These are phyloP conservation scores for Tamandua tetradactyla DNA, from an alignment of 2,797 vertebrate genomes.

Conservation along the genomic window DNA sequence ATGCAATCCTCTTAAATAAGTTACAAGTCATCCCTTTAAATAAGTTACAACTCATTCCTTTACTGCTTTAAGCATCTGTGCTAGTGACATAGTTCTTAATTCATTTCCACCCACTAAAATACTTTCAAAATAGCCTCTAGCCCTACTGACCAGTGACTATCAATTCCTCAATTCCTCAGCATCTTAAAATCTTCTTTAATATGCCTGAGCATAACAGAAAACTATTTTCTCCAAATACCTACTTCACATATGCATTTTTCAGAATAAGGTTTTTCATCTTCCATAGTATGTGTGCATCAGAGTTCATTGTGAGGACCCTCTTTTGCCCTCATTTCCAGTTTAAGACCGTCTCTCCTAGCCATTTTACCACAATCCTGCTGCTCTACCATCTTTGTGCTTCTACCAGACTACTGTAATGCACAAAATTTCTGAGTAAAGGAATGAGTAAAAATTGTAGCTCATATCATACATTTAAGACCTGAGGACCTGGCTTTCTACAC, in stretches of 20 bases:
- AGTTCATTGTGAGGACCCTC: neutral
- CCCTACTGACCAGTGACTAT: neutral
- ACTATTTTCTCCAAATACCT: neutral
- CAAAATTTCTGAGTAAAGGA: neutral
- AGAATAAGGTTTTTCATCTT: neutral
- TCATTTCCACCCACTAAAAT: neutral
- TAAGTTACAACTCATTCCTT: neutral
- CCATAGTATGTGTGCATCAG: no score
- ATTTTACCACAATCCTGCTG: neutral
- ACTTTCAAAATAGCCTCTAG: neutral
- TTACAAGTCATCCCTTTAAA: neutral
- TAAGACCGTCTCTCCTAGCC: neutral
- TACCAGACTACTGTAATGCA: neutral
- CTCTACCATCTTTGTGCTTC: neutral
- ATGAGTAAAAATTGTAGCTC: no score
- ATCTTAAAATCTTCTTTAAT: neutral
- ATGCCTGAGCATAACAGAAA: neutral
- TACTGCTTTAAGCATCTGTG: neutral
- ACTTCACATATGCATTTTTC: neutral
- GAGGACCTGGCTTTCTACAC: neutral
- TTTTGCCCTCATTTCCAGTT: neutral
- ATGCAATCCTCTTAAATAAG: neutral
- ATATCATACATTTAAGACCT: neutral
- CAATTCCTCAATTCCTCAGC: neutral
- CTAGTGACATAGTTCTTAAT: neutral